Evolutionary conservation across 2,113 vertebrate genomes (phyloP), one percentile per base, ranked within the genome.

Genomic region (Gopherus flavomarginatus): DNA sequence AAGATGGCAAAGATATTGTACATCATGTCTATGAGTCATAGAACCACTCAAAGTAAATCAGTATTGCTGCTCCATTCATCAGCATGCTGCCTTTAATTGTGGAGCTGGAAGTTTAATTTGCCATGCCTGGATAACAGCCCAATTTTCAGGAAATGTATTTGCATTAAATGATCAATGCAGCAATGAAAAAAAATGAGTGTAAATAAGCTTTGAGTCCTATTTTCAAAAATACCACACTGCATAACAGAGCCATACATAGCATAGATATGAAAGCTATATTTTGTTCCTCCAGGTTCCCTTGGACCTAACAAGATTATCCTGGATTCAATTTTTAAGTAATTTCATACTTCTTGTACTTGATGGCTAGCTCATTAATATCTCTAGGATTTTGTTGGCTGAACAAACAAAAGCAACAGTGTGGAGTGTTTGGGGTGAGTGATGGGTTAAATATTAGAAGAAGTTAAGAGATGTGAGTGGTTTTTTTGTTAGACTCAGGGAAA

Each of bases 101-200:
- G 94, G 94, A 97, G 95, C 84, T 84, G 86, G 88, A 97, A 98
- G 96, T 97, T 97, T 97, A 98, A 98, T 98, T 98, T 98, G 88
- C 95, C 90, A 77, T 86, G 96, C 79, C 97, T 97, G 94, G 96
- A 96, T 97, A 97, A 97, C 42, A 91, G 90, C 93, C 92, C 95
- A 96, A 77, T 98, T 96, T 95, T 98, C 91, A 89, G 91, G 79
- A 95, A 94, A 95, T 97, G 53, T 53, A 87, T 97, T 98, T 97
- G 91, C 94, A 94, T 95, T 92, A 95, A 97, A 77, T 89, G 90
- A 97, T 97, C 97, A 97, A 62, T 94, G 91, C 53, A 90, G 77
- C 80, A 89, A 38, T 83, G 83, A 86, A 87, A 88, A 88, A 94
- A 97, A 89, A 77, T 59, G 91, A 96, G 93, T 94, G 49, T 95